Percentiles rank a stretch among this genome's conserved stretches.
phyloP scores from a whole-genome alignment of 2,888 invertebrate species.

The Chalcis sispes region DNA sequence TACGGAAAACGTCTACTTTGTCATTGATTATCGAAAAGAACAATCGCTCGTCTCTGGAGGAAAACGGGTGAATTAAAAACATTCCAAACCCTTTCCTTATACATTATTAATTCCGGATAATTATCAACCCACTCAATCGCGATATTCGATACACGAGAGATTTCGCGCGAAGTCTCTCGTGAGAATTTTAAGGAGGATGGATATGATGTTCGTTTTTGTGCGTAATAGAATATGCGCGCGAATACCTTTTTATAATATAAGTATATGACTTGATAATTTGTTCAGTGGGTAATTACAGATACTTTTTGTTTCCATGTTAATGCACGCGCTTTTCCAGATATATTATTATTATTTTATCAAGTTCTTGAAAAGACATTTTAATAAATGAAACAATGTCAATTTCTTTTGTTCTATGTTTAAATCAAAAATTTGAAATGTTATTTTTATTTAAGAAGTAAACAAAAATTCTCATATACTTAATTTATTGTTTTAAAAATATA shows the following conservation, averaged over 20 bases:
- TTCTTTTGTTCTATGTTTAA: no score
- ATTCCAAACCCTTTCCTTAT: background rate
- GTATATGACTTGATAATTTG: constrained; percentile 25
- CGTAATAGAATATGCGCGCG: background rate
- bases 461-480: no score
- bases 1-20: constrained; percentile 14
- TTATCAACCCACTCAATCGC: constrained; percentile 22
- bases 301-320: constrained; percentile 14
- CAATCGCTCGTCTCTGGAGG: constrained; percentile 17
- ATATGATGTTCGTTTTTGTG: background rate
- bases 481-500: no score
- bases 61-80: background rate
- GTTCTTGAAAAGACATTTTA: background rate
- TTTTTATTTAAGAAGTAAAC: no score
- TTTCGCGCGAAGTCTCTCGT: constrained; percentile 12
- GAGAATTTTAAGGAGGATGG: constrained; percentile 24
- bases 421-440: no score
- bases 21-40: constrained; percentile 8
- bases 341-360: background rate
- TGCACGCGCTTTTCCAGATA: constrained; percentile 6
- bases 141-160: background rate
- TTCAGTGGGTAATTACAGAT: constrained; percentile 49
- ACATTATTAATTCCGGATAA: constrained; percentile 46
- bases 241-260: constrained; percentile 25
- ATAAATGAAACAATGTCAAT: no score